Conservation (phyloP, 2,888 invertebrate species). For the Spatulosminthurus flaviceps region DNA sequence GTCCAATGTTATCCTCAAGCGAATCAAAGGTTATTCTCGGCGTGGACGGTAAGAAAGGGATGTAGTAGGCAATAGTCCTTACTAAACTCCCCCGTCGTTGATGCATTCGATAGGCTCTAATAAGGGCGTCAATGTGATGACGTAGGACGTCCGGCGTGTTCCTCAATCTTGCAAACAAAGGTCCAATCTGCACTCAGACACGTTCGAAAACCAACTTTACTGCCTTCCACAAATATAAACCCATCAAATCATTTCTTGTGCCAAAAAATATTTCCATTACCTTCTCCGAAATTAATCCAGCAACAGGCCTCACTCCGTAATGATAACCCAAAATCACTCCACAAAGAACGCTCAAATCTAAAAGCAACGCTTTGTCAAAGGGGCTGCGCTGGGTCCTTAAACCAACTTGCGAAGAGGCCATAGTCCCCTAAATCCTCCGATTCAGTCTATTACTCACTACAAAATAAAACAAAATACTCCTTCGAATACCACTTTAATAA, state of each 20-base stretch:
- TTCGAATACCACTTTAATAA: too few relatives aligned
- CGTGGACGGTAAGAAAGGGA: constrained; percentile 35
- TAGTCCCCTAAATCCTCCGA: background rate
- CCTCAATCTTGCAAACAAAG: background rate
- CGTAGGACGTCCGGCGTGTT: background rate
- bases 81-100: constrained; percentile 40
- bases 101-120: constrained; percentile 21
- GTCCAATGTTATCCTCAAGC: background rate
- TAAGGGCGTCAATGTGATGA: background rate
- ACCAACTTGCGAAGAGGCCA: constrained; percentile 23
- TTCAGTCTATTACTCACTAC: too few relatives aligned
- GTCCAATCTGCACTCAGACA: constrained; percentile 19
- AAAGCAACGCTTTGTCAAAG: constrained; percentile 22
- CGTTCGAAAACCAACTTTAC: too few relatives aligned
- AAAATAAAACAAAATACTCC: too few relatives aligned
- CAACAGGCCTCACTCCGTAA: constrained; percentile 34
- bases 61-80: constrained; percentile 42
- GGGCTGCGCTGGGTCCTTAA: constrained; percentile 3
- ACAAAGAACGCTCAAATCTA: constrained; percentile 37
- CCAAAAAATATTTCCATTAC: constrained; percentile 34
- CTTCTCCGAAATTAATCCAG: constrained; percentile 1
- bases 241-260: too few relatives aligned
- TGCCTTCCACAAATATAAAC: too few relatives aligned
- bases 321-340: constrained; percentile 33
- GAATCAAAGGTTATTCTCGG: constrained; percentile 24